Evolutionary conservation across 2,888 invertebrate species (phyloP).

Genomic region (Caenorhabditis plicata): DNA sequence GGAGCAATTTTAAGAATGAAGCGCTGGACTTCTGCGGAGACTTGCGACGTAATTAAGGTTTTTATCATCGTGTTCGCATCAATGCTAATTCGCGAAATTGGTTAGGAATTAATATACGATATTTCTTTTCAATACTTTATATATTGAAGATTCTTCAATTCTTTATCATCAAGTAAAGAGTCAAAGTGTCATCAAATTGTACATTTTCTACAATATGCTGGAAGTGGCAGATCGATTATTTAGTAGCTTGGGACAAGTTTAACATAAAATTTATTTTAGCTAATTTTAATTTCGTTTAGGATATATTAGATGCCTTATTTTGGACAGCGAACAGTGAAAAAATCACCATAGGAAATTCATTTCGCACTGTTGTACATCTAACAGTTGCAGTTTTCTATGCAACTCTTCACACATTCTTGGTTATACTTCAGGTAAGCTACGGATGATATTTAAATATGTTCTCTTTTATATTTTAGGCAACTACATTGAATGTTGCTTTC

Average conservation of each 20-base stretch:
- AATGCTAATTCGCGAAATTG: slow-evolving; percentile 81
- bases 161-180: slow-evolving; percentile 70
- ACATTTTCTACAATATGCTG: slow-evolving; percentile 98
- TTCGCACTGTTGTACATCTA: slow-evolving; percentile 79
- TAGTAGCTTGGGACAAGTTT: slow-evolving; percentile 76
- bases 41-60: slow-evolving; percentile 81
- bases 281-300: too few species aligned
- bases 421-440: slow-evolving; percentile 72
- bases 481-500: slow-evolving; percentile 96
- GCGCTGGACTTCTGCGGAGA: slow-evolving; percentile 70
- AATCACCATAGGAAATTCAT: slow-evolving; percentile 72
- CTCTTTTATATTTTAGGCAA: slow-evolving; percentile 77
- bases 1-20: slow-evolving; percentile 41
- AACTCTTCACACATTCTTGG: slow-evolving; percentile 77
- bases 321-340: slow-evolving; percentile 87
- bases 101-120: slow-evolving; percentile 71
- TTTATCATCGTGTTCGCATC: slow-evolving; percentile 51
- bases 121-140: not conserved
- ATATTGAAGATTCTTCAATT: slow-evolving; percentile 36
- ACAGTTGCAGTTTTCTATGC: slow-evolving; percentile 83
- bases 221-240: slow-evolving; percentile 90
- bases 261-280: not conserved
- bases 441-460: not conserved
- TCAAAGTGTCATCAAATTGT: slow-evolving; percentile 96
- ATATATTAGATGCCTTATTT: slow-evolving; percentile 93